Conservation (phyloP, 2,888 invertebrate genomes). For the Ptychoptera contaminata region DNA sequence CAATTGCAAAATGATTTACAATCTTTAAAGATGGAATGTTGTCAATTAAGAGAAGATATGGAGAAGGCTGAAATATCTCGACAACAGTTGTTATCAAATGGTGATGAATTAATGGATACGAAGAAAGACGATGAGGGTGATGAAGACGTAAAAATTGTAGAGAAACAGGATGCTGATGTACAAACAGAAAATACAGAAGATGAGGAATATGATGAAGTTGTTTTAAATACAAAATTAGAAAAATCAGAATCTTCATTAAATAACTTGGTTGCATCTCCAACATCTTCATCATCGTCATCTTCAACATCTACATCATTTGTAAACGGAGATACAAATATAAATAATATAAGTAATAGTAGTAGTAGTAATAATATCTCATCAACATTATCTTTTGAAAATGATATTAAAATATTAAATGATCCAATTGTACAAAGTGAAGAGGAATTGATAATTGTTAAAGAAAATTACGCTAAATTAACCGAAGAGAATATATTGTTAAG, state of each 20-base stretch:
- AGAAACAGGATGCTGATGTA: not conserved
- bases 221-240: too few relatives aligned
- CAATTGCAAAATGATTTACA: slow-evolving; percentile 6
- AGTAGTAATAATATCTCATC: not conserved
- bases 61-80: not conserved
- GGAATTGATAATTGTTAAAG: slow-evolving; percentile 28
- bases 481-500: slow-evolving; percentile 22
- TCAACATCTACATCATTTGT: not conserved
- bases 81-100: not conserved
- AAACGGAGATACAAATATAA: not conserved
- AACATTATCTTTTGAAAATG: slow-evolving; percentile 13
- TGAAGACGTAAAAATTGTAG: slow-evolving; percentile 1
- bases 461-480: slow-evolving; percentile 23
- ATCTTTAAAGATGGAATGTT: not conserved
- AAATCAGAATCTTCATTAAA: too few relatives aligned
- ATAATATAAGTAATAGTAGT: not conserved
- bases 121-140: slow-evolving; percentile 6
- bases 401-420: slow-evolving; percentile 20
- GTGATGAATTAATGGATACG: not conserved
- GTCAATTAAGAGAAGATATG: not conserved
- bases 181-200: slow-evolving; percentile 1
- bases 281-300: not conserved
- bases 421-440: slow-evolving; percentile 24
- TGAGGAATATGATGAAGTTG: not conserved
- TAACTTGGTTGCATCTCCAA: too few relatives aligned